Evolutionary conservation across 2,113 vertebrate genomes (phyloP), one percentile per base, ranked within the genome.

Genomic region (Callopanchax toddi): DNA sequence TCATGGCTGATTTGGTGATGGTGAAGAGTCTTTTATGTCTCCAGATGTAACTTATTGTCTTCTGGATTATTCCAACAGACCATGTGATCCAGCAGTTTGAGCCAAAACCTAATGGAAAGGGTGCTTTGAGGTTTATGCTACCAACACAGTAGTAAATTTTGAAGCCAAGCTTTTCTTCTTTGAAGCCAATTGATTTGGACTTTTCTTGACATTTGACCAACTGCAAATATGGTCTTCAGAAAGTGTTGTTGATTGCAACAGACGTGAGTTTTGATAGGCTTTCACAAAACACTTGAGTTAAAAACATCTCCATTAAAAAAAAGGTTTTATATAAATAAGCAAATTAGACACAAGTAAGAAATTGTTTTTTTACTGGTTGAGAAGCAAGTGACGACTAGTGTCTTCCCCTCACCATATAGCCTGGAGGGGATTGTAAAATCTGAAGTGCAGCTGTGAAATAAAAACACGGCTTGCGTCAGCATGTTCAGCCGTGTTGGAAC

Each of bases 1-100:
- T 71, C 61, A 50, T 29, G 52, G 60, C 49, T 65, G 26, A 55
- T 60, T 42, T 32, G 49, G 49, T 42, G 9, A 61, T 45, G 49
- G 29, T 68, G 11, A 53, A n/a, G 18, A 60, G 45, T 17, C 48
- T 67, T 58, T 54, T 16, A 26, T 58, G 40, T 74, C 73, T 82
- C 76, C 86, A 88, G 65, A 86, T 83, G 83, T 79, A 18, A 62
- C 60, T 56, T 51, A 87, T 86, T 76, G 78, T 71, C 60, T 81
- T 10, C 55, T 60, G 71, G 48, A 56, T 70, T 78, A 80, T 58
- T 60, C 57, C 59, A 83, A 79, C 40, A 81, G 60, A 48, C 46
- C 65, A 70, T 66, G 73, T 78, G 67, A 84, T 85, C 72, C 52
- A 23, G 60, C n/a, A 66, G 48, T 60, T 52, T 45, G 17, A 10